Percentiles rank a stretch among this genome's conserved stretches.
phyloP scores from a whole-genome alignment of 2,888 invertebrate species.

The Beris chalybata region DNA sequence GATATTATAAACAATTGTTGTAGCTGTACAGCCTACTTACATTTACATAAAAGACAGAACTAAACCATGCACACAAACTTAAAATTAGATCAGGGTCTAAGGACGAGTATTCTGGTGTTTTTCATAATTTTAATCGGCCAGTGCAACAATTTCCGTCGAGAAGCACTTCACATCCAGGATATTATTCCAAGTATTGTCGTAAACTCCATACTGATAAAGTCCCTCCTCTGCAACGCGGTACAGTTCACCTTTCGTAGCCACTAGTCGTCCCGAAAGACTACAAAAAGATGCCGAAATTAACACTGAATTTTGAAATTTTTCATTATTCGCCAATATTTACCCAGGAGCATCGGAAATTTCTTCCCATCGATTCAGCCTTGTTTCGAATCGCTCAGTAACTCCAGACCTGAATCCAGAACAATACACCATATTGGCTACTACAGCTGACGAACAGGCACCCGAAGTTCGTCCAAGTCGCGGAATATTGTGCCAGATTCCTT shows the following conservation, averaged over 20 bases:
- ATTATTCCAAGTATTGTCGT: conserved; percentile 15
- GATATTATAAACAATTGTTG: too few species aligned
- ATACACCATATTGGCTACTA: conserved; percentile 12
- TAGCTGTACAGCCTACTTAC: too few species aligned
- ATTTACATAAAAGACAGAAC: not conserved
- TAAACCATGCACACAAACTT: not conserved
- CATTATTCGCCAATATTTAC: not conserved
- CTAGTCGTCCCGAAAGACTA: conserved; percentile 19
- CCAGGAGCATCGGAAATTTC: conserved; percentile 5
- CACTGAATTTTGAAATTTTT: not conserved
- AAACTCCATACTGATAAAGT: conserved; percentile 2
- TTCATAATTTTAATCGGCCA: conserved; percentile 6
- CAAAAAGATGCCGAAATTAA: not conserved
- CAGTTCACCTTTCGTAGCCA: conserved; percentile 22
- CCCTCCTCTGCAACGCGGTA: conserved; percentile 20
- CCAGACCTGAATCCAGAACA: conserved; percentile 19
- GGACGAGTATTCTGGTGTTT: not conserved
- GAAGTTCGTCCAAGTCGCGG: not conserved
- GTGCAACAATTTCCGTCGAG: conserved; percentile 22
- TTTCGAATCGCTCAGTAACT: conserved; percentile 13
- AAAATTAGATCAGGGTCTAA: not conserved
- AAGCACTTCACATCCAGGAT: conserved; percentile 19
- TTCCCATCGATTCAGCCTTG: conserved; percentile 8
- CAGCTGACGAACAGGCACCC: conserved; percentile 18
- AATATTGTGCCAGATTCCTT: conserved; percentile 21